Evolutionary conservation across 2,797 vertebrate species (phyloP), one percentile per base, ranked within the genome.

Genomic region (Tragelaphus oryx): DNA sequence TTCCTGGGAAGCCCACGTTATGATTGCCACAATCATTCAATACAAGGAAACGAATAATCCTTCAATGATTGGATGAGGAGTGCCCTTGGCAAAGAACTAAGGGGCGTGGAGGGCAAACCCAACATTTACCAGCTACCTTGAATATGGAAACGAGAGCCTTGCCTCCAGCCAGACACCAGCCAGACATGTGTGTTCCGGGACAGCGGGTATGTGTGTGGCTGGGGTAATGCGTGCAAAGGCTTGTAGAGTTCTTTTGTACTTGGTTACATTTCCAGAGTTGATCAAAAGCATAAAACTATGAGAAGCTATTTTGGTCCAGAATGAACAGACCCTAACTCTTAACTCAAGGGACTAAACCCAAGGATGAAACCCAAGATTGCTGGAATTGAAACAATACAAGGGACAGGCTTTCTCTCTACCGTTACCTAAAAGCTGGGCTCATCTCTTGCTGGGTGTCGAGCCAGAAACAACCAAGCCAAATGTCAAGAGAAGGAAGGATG

Each of bases 21-120:
- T 2, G 24, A 75, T 11, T 14, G 37, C 24, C 60, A 18, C 6
- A 14, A 8, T 17, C 30, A 18, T 46, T 60, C 60, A 33, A 12
- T 12, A 52, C 52, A 59, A 20, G 0, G 60, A 28, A 52, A 37
- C 2, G n/a, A 20, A 22, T 46, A 33, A 26, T 44, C 26, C 13
- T 54, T 28, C 26, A 81, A 1, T 54, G 75, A 24, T 8, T 10
- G 16, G 16, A 14, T 22, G 22, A 30, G 44, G 60, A 13, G 3
- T 6, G 8, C 22, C 12, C 22, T 3, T 16, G 24, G 1, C 11
- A 13, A 33, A 17, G 18, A 50, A 8, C 1, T 26, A 16, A 41
- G 10, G 18, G 20, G 0, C 2, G 5, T 20, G 4, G 26, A n/a
- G 7, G 5, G 13, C 30, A 18, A 52, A 68, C 8, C 10, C 11